These are phyloP conservation scores for Gymnothorax reevesii DNA, from an alignment of 2,797 vertebrate species.

Conservation along the genomic window DNA sequence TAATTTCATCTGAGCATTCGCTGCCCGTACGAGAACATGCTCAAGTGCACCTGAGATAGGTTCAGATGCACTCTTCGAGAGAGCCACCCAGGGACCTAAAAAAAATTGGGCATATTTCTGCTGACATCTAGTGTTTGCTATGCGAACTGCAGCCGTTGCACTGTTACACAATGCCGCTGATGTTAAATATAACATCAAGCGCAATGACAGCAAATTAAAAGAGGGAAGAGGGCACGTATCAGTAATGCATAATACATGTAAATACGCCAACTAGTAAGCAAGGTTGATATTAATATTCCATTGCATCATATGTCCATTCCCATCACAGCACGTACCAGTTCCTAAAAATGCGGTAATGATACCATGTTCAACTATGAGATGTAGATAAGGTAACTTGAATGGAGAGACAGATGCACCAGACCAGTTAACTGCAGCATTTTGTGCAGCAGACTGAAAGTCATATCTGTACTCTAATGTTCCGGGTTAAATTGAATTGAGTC, in stretches of 20 bases:
- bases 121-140: conserved; percentile 6
- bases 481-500: conserved; percentile 26
- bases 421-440: conserved; percentile 6
- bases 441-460: not conserved
- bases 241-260: not conserved
- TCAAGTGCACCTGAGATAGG: not conserved
- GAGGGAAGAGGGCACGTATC: not conserved
- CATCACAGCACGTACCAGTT: not conserved
- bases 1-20: no score
- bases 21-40: not conserved
- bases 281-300: not conserved
- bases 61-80: not conserved
- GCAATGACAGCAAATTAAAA: not conserved
- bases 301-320: not conserved
- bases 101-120: not conserved
- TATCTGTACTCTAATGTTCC: conserved; percentile 25
- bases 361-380: not conserved
- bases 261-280: not conserved
- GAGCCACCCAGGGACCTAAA: not conserved
- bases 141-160: conserved; percentile 2
- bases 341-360: not conserved
- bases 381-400: not conserved
- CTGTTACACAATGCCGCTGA: not conserved
- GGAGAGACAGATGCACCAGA: not conserved
- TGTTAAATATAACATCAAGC: not conserved